phyloP scores from a whole-genome alignment of 2,797 vertebrate genomes.

The Chiloscyllium punctatum region DNA sequence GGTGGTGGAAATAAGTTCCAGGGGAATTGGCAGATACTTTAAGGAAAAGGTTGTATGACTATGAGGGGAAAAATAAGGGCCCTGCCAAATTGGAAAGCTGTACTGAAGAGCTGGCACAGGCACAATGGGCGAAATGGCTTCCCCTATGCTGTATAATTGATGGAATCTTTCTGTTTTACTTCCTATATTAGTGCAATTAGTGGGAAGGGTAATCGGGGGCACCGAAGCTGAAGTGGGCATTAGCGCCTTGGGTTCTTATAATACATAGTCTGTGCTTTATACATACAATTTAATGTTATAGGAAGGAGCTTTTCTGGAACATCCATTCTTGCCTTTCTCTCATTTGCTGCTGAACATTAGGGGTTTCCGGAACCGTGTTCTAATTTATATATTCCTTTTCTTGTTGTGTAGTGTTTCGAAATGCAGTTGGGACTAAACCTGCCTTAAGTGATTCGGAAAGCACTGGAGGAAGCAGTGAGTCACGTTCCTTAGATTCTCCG shows the following conservation, averaged over 20 bases:
- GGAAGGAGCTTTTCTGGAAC: background rate
- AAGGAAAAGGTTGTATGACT: too few species aligned
- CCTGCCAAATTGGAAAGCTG: too few species aligned
- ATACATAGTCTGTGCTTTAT: too few species aligned
- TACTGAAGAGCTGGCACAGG: too few species aligned
- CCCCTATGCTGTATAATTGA: too few species aligned
- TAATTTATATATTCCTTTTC: background rate
- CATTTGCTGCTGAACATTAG: background rate
- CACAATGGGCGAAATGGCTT: too few species aligned
- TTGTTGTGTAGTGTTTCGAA: background rate
- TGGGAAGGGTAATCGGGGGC: background rate
- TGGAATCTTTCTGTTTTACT: background rate
- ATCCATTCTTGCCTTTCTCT: background rate
- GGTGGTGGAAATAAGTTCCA: too few species aligned
- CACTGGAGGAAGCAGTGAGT: constrained; percentile 69
- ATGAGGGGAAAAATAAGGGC: too few species aligned
- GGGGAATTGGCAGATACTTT: too few species aligned
- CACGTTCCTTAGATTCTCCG: constrained; percentile 60
- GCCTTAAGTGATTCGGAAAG: constrained; percentile 70
- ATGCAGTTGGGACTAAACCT: constrained; percentile 38
- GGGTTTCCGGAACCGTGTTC: background rate
- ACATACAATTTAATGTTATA: too few species aligned
- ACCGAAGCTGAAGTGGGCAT: background rate
- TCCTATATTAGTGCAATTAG: too few species aligned
- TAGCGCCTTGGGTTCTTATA: too few species aligned